Percentiles rank a stretch among this genome's conserved stretches.
Evolutionary conservation across 2,797 vertebrate genomes (phyloP).

Genomic region (Arrhamphus sclerolepis): DNA sequence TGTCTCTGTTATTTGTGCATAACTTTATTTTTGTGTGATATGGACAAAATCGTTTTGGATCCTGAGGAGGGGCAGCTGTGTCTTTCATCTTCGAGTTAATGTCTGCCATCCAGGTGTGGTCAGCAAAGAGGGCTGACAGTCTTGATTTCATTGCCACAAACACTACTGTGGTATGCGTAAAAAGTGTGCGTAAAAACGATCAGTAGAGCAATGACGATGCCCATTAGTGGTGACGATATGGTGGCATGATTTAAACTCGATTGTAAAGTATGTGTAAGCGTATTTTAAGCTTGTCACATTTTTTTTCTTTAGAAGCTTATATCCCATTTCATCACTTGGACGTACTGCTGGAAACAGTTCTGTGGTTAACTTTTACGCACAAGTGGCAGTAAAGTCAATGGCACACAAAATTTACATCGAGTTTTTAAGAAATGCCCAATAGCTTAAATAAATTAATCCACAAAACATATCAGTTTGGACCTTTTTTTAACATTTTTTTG

Average conservation of each 20-base stretch:
- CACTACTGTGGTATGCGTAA: constrained; percentile 60
- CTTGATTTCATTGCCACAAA: constrained; percentile 5
- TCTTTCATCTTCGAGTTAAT: neutral
- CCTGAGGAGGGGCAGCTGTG: neutral
- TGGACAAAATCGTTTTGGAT: neutral
- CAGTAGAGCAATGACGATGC: neutral
- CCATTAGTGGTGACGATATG: constrained; percentile 45
- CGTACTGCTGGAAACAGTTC: constrained; percentile 30
- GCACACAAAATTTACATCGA: neutral
- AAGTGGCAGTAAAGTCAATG: neutral
- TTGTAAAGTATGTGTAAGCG: constrained; percentile 9
- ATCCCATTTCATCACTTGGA: constrained; percentile 8
- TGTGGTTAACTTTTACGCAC: constrained; percentile 49
- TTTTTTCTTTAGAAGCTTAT: neutral
- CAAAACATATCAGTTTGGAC: neutral
- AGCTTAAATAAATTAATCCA: neutral
- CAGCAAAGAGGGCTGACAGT: constrained; percentile 9
- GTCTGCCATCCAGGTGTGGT: constrained; percentile 50
- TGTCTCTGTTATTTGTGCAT: neutral
- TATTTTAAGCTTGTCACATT: too few species aligned
- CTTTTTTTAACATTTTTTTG: too few species aligned
- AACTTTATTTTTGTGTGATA: neutral
- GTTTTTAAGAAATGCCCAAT: constrained; percentile 8
- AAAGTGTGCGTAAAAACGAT: constrained; percentile 46
- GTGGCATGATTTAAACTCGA: neutral